These are phyloP conservation scores for Harpagus bidentatus DNA, from an alignment of 2,113 vertebrate genomes.

Conservation along the genomic window DNA sequence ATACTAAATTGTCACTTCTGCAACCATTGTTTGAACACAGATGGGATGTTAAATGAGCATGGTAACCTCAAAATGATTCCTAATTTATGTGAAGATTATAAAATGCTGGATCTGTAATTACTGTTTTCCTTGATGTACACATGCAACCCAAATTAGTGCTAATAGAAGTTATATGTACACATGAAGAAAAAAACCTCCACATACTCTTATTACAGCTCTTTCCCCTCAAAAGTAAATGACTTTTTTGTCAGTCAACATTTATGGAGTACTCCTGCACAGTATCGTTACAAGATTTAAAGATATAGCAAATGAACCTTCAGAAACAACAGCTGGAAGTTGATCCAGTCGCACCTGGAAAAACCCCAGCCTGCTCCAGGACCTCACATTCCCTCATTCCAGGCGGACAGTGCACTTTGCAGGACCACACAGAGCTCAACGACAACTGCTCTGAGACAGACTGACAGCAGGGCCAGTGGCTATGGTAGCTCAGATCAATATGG, in stretches of 20 bases:
- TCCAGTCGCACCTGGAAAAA: background rate
- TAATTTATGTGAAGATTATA: background rate
- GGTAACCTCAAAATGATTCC: background rate
- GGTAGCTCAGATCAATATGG: background rate
- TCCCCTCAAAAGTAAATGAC: background rate
- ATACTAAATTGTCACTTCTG: background rate
- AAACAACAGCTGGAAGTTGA: background rate
- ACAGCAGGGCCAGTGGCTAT: background rate
- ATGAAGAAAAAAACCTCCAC: background rate
- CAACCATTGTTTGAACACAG: background rate
- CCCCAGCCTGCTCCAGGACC: background rate
- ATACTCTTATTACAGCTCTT: background rate
- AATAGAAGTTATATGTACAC: background rate
- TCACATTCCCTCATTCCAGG: background rate
- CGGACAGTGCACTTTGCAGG: fast-evolving
- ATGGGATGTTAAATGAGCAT: background rate
- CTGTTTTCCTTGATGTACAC: background rate
- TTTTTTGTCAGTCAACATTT: background rate
- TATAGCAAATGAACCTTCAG: background rate
- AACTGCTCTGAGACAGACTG: fast-evolving
- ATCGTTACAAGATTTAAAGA: background rate
- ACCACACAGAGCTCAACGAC: background rate
- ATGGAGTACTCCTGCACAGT: background rate
- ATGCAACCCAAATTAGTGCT: background rate
- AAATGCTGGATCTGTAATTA: background rate